These are phyloP conservation scores for Microhierax caerulescens DNA, from an alignment of 2,797 vertebrate genomes.

Conservation along the genomic window DNA sequence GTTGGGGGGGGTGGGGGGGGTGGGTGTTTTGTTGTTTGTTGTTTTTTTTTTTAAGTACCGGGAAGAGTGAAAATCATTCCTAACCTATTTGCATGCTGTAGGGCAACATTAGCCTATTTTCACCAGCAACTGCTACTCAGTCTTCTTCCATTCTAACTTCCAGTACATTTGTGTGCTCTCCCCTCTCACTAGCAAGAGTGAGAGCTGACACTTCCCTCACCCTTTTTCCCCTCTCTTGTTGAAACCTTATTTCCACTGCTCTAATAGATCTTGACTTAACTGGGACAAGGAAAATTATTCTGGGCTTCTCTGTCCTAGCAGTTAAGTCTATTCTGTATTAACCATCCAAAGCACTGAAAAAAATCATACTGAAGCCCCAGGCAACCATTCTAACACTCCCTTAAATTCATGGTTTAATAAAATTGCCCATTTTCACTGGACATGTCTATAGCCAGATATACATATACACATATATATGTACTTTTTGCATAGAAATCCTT, in stretches of 20 bases:
- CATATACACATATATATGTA: background rate
- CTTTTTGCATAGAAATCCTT: background rate
- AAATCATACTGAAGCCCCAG: constrained; percentile 11
- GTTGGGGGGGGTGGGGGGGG: too few species aligned
- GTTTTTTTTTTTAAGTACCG: background rate
- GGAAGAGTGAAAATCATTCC: background rate
- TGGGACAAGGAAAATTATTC: constrained; percentile 68
- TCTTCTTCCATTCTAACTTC: background rate
- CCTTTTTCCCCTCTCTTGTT: background rate
- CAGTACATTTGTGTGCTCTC: background rate
- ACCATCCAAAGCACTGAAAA: constrained; percentile 10
- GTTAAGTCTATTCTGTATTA: constrained; percentile 22
- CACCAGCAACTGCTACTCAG: background rate
- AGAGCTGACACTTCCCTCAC: constrained; percentile 18
- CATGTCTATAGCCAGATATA: background rate
- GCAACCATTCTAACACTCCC: background rate
- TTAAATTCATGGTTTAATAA: background rate
- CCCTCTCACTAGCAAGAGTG: background rate
- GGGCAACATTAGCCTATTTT: background rate
- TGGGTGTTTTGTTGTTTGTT: too few species aligned
- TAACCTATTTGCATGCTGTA: background rate
- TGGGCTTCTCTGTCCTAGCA: constrained; percentile 44
- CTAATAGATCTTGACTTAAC: constrained; percentile 71
- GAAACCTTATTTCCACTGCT: constrained; percentile 44
- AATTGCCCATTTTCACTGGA: background rate